Base-by-base conservation (phyloP, 2,797 vertebrate genomes). In the Tiaroga cobitis region DNA sequence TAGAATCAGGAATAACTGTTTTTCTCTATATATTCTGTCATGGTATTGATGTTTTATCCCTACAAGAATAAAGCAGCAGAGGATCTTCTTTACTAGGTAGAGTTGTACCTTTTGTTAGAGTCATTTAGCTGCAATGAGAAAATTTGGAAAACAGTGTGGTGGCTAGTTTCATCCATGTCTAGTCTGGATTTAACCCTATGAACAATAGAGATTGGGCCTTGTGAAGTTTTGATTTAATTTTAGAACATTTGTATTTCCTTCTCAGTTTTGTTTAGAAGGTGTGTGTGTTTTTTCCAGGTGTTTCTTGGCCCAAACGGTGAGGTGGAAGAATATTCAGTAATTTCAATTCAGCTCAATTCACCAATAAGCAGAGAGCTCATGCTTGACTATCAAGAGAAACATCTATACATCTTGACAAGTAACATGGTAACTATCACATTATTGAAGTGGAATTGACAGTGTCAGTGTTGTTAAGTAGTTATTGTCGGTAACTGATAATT, bases 321-420 rank as follows among this genome's bases (percentile, higher is more conserved):
- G 70, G 95, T 96, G 37, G 95, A 94, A 49, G 92, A 95, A 41
- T 99, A 99, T 0, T 85, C 96, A 2, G 95, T 95, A 0, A 89
- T 96, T 79, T 89, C 90, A 83, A 94, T 98, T 86, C 96, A 98
- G 87, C 90, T 90, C 46, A 97, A 97, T 11, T 88, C 95, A 15
- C 88, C 95, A 0, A 97, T 99, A 90, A 97, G 94, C 84, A 94
- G 95, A 67, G 98, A 99, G 90, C 95, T 99, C 51, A 92, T 96
- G 61, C 97, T 99, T 49, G 98, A 99, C 92, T 94, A 95, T 91
- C 73, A 88, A 1, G 96, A 97, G 73, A 94, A 97, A 83, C 93
- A 99, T 85, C 95, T 99, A 63, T 99, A 98, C 78, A 95, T 98
- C 90, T 97, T 98, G 97, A 99, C 98, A 32, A 95, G 93, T 79